Evolutionary conservation across 1,140 invertebrate genomes (phyloP).

Genomic region (Whitmania pigra): DNA sequence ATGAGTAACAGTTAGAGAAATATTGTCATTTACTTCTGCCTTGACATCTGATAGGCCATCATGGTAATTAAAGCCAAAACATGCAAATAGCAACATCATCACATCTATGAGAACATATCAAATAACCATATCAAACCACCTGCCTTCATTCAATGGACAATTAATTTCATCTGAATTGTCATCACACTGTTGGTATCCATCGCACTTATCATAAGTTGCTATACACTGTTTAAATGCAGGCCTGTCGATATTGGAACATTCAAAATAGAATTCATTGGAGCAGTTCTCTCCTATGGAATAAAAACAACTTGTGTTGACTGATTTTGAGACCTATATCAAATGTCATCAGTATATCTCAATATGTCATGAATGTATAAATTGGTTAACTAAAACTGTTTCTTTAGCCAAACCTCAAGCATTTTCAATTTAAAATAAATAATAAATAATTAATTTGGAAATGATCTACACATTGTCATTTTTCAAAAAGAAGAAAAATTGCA

Average conservation of each 20-base stretch:
- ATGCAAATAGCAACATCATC: neutral
- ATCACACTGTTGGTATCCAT: constrained; percentile 1
- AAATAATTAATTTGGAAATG: no score
- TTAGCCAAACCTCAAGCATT: no score
- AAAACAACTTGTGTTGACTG: no score
- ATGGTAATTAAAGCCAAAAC: neutral
- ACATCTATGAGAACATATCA: neutral
- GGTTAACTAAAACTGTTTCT: no score
- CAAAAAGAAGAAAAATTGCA: no score
- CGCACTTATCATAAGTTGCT: neutral
- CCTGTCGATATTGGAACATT: neutral
- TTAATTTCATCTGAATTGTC: constrained; percentile 4
- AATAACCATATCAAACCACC: neutral
- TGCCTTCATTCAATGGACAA: neutral
- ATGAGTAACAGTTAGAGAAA: neutral
- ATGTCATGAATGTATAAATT: no score
- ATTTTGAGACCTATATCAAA: no score
- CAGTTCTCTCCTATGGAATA: neutral
- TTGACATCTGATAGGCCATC: neutral
- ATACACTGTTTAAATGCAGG: constrained; percentile 7
- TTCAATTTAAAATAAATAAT: no score
- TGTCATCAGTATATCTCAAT: no score
- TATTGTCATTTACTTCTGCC: neutral
- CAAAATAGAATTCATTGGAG: neutral
- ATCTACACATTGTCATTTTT: no score